These are phyloP conservation scores for Siniperca knerii DNA, from an alignment of 2,113 vertebrate species.

Conservation along the genomic window DNA sequence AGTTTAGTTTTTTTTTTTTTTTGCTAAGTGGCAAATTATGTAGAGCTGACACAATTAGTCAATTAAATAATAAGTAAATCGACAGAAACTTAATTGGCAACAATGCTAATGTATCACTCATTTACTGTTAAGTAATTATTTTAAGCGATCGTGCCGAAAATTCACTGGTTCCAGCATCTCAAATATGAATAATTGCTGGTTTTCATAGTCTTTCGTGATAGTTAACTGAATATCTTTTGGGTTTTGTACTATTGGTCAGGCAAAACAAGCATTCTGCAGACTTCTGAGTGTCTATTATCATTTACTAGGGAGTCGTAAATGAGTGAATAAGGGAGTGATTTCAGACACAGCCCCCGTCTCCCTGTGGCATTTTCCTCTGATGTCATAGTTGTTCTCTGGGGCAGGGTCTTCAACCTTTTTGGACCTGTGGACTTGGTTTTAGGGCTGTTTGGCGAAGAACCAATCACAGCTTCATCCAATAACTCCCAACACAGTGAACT, in stretches of 20 bases:
- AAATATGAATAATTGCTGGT: not conserved
- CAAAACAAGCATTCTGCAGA: not conserved
- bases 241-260: not conserved
- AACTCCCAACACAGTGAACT: constrained; percentile 4
- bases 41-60: not conserved
- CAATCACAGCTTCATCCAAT: not conserved
- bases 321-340: not conserved
- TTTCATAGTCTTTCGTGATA: not conserved
- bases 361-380: not conserved
- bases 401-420: not conserved
- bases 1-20: not conserved
- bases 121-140: not conserved
- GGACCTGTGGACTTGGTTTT: constrained; percentile 1
- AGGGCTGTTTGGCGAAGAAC: not conserved
- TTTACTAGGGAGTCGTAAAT: not conserved
- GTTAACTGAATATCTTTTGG: not conserved
- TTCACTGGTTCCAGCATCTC: not conserved
- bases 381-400: not conserved
- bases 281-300: not conserved
- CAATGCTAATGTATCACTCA: not conserved
- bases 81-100: not conserved
- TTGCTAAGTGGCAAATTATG: not conserved
- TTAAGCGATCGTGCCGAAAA: not conserved
- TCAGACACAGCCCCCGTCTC: not conserved
- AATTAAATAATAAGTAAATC: not conserved